Base-by-base conservation (phyloP, 2,888 invertebrate genomes). In the Pseudococcus longispinus region DNA sequence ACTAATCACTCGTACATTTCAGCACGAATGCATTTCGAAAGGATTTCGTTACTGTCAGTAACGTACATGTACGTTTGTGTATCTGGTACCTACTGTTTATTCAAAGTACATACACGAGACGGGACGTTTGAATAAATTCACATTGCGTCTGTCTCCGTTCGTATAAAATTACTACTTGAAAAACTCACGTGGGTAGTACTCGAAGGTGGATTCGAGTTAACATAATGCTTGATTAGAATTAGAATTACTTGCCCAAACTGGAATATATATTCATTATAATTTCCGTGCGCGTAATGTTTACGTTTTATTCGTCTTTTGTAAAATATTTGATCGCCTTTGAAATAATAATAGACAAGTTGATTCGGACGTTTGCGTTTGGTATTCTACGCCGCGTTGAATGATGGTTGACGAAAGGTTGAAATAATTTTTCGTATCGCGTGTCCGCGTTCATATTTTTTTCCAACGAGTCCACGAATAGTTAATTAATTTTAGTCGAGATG, bases 181-280 rank as follows among this genome's bases (percentile, higher is more conserved):
- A 80, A 42, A 20, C 60, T 80, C 77, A 80, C 77, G 77, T 80
- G 77, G 77, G 77, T 42, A 80, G 77, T 32, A 23, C 37, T 80
- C n/a, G 42, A 42, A 80, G 42, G 77, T 80, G 42, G 77, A 80
- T 42, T 80, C 42, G 42, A 80, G 77, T 80, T 80, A 42, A 80
- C 77, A 42, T 80, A 80, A 42, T 42, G 32, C 77, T 42, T 80
- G 77, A 42, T 80, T 37, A 80, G 77, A 80, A 80, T 80, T 80
- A 20, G 42, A 42, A 80, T 80, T 32, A 42, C 74, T 42, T 80
- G 77, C 42, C 60, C 9, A 60, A 42, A 29, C 77, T 80, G 42
- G 77, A 80, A 80, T 80, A 70, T 80, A 70, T 70, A 70, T 29
- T 70, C 77, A 80, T 80, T 80, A 42, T 20, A 20, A 42, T 80